Percentiles rank a stretch among this genome's conserved stretches.
phyloP scores from a whole-genome alignment of 2,797 vertebrate genomes.

The Acrossocheilus fasciatus region DNA sequence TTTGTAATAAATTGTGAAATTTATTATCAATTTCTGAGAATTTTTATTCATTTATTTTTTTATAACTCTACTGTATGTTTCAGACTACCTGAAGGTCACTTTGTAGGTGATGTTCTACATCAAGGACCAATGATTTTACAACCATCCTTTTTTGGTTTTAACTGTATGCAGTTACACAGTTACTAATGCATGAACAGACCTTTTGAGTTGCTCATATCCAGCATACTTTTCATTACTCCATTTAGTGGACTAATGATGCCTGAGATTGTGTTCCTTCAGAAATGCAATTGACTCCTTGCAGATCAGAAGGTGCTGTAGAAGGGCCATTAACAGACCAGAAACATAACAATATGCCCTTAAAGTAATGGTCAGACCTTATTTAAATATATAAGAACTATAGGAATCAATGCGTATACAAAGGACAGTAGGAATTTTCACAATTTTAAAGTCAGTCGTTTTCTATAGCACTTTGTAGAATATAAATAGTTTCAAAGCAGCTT shows the following conservation, averaged over 20 bases:
- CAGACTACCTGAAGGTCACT: not conserved
- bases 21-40: too few relatives aligned
- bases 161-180: not conserved
- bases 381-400: not conserved
- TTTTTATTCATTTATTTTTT: too few relatives aligned
- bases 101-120: not conserved
- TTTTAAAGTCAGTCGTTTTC: too few relatives aligned
- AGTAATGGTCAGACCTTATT: not conserved
- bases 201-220: not conserved
- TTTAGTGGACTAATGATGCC: constrained; percentile 1
- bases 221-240: not conserved
- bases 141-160: not conserved
- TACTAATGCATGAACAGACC: not conserved
- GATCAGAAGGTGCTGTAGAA: not conserved
- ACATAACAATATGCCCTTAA: not conserved
- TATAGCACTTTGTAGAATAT: too few relatives aligned
- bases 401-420: not conserved
- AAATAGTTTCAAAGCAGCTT: too few relatives aligned
- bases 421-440: too few relatives aligned
- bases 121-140: constrained; percentile 1
- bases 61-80: too few relatives aligned
- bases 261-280: not conserved
- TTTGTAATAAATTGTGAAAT: too few relatives aligned
- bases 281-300: not conserved
- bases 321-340: not conserved